Percentiles rank a stretch among this genome's conserved stretches.
phyloP scores from a whole-genome alignment of 2,113 vertebrate species.

The Mola mola region DNA sequence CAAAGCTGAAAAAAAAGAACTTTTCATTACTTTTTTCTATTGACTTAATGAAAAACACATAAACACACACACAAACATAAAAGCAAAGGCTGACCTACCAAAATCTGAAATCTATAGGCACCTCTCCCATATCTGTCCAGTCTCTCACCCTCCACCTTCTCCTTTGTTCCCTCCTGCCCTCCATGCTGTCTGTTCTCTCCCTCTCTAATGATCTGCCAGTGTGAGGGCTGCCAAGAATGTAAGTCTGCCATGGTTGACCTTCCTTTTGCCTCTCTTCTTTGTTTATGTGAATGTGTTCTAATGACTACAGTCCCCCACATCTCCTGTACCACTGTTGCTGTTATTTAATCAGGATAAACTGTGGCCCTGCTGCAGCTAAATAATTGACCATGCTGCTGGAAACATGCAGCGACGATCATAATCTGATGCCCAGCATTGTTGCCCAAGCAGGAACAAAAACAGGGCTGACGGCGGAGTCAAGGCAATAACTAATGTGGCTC shows the following conservation, averaged over 20 bases:
- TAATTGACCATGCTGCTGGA: slow-evolving; percentile 38
- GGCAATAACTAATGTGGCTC: too few species aligned
- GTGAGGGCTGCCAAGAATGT: slow-evolving; percentile 57
- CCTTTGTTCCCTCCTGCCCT: slow-evolving; percentile 15
- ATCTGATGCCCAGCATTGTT: slow-evolving; percentile 5
- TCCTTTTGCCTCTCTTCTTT: slow-evolving; percentile 50
- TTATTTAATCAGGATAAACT: slow-evolving; percentile 46
- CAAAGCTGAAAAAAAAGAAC: not conserved
- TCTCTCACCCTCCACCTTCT: slow-evolving; percentile 27
- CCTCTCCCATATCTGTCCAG: slow-evolving; percentile 8
- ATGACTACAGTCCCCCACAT: slow-evolving; percentile 20
- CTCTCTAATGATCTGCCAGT: slow-evolving; percentile 45
- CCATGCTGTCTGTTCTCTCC: slow-evolving; percentile 5
- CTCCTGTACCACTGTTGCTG: slow-evolving; percentile 17
- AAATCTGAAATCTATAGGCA: slow-evolving; percentile 26
- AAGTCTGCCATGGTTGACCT: slow-evolving; percentile 62
- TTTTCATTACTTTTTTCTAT: too few species aligned
- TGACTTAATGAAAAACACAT: not conserved
- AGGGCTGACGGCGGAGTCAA: not conserved
- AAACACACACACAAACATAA: not conserved
- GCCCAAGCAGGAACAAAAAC: not conserved
- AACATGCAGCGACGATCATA: slow-evolving; percentile 38
- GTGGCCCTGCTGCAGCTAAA: slow-evolving; percentile 32
- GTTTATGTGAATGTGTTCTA: slow-evolving; percentile 52
- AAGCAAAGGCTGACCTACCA: slow-evolving; percentile 29